phyloP scores from a whole-genome alignment of 1,140 invertebrate species.

The Rhysida immarginata region DNA sequence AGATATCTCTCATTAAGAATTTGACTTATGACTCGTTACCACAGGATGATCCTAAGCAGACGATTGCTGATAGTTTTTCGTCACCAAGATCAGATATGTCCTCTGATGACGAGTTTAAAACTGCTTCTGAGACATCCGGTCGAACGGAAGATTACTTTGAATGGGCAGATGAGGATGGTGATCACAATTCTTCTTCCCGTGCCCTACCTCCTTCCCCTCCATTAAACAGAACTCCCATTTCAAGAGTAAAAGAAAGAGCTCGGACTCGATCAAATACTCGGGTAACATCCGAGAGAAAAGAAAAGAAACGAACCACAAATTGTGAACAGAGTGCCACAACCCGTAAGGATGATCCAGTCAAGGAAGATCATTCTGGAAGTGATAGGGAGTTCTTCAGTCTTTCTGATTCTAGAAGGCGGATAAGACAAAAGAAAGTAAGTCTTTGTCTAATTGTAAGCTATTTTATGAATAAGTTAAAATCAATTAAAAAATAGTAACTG shows the following conservation, averaged over 20 bases:
- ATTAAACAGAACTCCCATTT: constrained; percentile 48
- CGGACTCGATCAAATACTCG: constrained; percentile 30
- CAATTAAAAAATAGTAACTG: too few species aligned
- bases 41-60: not conserved
- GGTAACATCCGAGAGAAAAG: not conserved
- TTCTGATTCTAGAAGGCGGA: too few species aligned
- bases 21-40: not conserved
- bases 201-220: constrained; percentile 54
- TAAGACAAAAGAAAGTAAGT: too few species aligned
- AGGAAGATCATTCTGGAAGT: too few species aligned
- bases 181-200: not conserved
- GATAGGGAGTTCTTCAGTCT: too few species aligned
- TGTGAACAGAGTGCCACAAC: too few species aligned
- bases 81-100: constrained; percentile 37
- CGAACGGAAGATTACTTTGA: constrained; percentile 16
- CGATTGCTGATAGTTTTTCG: not conserved
- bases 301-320: too few species aligned
- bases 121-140: constrained; percentile 41
- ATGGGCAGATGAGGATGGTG: constrained; percentile 15
- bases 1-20: constrained; percentile 31
- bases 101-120: constrained; percentile 67
- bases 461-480: too few species aligned
- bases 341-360: too few species aligned
- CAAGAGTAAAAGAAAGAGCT: constrained; percentile 47
- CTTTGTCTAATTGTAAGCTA: too few species aligned